Base-by-base conservation (phyloP, 2,888 invertebrate genomes). In the Biston stratarius region DNA sequence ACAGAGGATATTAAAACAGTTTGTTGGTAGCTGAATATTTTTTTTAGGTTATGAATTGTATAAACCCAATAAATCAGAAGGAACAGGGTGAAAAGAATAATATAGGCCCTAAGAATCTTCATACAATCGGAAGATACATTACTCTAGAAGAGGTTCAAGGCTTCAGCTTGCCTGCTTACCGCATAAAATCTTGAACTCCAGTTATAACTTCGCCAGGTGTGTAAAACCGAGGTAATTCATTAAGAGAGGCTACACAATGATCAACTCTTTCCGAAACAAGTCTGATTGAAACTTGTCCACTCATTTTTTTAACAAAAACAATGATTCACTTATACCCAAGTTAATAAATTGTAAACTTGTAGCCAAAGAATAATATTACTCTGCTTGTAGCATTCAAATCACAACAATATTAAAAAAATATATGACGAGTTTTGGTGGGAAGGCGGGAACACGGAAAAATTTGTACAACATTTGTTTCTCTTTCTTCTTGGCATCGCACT, bases 201-300 rank as follows among this genome's bases (percentile, higher is more conserved):
- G 97, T 97, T 67, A 99, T 97, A 74, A 97, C 95, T 94, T 98
- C 97, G 12, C 99, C 98, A 0, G 99, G 98, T 5, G 98, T 97
- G 78, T 95, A 97, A 84, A 96, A 95, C 65, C 95, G 93, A 0
- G 97, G 96, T 67, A 95, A 90, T 68, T 95, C 91, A 82, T 95
- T 94, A 65, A 94, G 94, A 36, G 92, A 83, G 34, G 94, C 90
- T 34, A 95, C 92, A 70, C 91, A 93, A 71, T 94, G 94, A 80
- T 96, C 95, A 0, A 96, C 96, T 73, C 96, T 94, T 81, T 96
- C 95, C 1, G 95, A 93, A 10, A 96, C 96, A 72, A 96, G 85
- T 45, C 95, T 94, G 75, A 96, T 96, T 64, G 94, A 94, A 60
- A 96, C 96, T 79, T 94, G 94, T 44, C 94, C 89, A 11, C 92